Evolutionary conservation across 2,797 vertebrate genomes (phyloP).

Genomic region (Mormyrus hasselquistii): DNA sequence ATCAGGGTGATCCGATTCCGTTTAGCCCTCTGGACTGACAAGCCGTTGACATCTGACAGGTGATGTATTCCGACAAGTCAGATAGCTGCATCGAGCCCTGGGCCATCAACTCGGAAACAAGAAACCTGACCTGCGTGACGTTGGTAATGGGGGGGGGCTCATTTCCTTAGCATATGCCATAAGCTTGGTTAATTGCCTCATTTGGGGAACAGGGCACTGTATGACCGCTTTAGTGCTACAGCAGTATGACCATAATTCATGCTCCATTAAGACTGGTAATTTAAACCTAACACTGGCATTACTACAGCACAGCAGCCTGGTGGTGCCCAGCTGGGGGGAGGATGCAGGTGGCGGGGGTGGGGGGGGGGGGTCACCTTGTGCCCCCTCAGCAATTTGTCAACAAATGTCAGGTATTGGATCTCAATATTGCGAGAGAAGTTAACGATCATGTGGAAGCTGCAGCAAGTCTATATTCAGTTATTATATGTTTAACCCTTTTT

Average conservation of each 20-base stretch:
- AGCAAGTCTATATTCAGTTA: not conserved
- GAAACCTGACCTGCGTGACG: not conserved
- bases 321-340: not conserved
- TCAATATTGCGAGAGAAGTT: not conserved
- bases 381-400: not conserved
- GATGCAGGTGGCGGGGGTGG: no score
- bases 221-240: conserved; percentile 17
- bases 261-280: conserved; percentile 13
- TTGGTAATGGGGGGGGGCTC: not conserved
- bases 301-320: not conserved
- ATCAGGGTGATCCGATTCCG: not conserved
- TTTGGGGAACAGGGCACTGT: not conserved
- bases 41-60: not conserved
- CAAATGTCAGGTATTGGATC: not conserved
- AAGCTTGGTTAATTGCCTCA: conserved; percentile 18
- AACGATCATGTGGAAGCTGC: not conserved
- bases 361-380: not conserved
- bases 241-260: conserved; percentile 15
- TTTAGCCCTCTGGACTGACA: not conserved
- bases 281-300: conserved; percentile 15
- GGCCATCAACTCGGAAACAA: not conserved
- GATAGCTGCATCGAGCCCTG: no score
- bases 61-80: not conserved
- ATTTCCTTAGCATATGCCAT: conserved; percentile 7
- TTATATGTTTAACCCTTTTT: not conserved